phyloP scores from a whole-genome alignment of 2,113 vertebrate species.

The Tragulus kanchil region DNA sequence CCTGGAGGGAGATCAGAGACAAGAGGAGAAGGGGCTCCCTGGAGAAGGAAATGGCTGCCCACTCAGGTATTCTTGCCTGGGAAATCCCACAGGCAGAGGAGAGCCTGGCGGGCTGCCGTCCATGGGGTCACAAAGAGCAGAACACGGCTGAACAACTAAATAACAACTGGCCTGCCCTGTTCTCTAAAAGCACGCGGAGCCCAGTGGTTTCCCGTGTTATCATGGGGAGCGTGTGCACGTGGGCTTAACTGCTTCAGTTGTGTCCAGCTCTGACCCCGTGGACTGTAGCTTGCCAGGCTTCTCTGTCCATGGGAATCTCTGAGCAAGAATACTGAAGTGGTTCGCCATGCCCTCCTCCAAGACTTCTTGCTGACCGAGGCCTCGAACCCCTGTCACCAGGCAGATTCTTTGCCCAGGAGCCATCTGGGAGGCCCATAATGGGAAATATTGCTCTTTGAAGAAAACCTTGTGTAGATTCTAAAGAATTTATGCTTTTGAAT shows the following conservation, averaged over 20 bases:
- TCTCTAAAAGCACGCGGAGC: background rate
- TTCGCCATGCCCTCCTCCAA: background rate
- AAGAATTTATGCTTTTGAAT: background rate
- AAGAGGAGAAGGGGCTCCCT: background rate
- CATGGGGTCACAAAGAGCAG: background rate
- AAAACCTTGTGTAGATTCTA: background rate
- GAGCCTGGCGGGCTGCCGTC: background rate
- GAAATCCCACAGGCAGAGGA: background rate
- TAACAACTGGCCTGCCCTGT: background rate
- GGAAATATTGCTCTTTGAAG: background rate
- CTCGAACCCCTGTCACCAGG: background rate
- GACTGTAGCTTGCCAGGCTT: background rate
- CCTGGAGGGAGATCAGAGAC: background rate
- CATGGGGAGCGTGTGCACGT: background rate
- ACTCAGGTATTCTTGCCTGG: background rate
- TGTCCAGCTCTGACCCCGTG: background rate
- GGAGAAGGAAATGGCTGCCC: background rate
- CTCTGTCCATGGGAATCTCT: background rate
- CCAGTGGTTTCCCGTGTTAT: too few relatives aligned
- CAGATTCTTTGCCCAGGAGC: background rate
- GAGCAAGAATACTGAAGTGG: background rate
- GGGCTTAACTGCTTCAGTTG: background rate
- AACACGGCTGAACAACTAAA: fast-evolving
- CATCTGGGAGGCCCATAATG: background rate
- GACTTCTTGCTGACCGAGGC: background rate